Percentiles rank a stretch among this genome's conserved stretches.
phyloP scores from a whole-genome alignment of 2,113 vertebrate species.

The Oenanthe oenanthe region DNA sequence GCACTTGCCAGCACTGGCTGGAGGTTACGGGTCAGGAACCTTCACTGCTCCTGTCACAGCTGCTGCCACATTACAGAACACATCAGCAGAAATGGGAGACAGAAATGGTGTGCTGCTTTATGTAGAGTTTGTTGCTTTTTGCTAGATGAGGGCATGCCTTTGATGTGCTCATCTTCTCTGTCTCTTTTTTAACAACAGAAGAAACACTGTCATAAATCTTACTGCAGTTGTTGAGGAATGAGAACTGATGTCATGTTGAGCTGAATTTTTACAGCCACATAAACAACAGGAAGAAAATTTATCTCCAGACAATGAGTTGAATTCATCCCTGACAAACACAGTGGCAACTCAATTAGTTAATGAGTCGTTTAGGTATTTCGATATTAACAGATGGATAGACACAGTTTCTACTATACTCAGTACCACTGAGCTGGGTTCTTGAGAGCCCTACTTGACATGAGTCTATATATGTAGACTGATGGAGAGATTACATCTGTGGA shows the following conservation, averaged over 20 bases:
- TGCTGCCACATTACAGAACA: background rate
- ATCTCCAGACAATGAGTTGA: background rate
- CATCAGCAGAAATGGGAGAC: background rate
- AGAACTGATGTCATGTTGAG: background rate
- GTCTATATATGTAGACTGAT: background rate
- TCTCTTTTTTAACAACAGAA: constrained; percentile 11
- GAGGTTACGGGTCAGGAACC: background rate
- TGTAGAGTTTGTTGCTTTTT: background rate
- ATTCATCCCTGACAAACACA: background rate
- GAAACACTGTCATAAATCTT: constrained; percentile 26
- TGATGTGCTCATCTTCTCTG: background rate
- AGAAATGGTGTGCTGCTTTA: background rate
- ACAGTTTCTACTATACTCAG: background rate
- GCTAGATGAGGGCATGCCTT: background rate
- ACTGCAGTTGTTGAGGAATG: background rate
- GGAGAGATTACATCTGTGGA: background rate
- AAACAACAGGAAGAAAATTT: constrained; percentile 7
- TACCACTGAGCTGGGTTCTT: background rate
- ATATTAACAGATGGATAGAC: background rate
- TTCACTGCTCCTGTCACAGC: background rate
- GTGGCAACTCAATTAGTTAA: background rate
- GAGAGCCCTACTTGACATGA: background rate
- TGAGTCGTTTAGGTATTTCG: background rate
- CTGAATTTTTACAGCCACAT: background rate
- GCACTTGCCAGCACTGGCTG: background rate